Conservation (phyloP, 2,797 vertebrate genomes). For the Acomys russatus region DNA sequence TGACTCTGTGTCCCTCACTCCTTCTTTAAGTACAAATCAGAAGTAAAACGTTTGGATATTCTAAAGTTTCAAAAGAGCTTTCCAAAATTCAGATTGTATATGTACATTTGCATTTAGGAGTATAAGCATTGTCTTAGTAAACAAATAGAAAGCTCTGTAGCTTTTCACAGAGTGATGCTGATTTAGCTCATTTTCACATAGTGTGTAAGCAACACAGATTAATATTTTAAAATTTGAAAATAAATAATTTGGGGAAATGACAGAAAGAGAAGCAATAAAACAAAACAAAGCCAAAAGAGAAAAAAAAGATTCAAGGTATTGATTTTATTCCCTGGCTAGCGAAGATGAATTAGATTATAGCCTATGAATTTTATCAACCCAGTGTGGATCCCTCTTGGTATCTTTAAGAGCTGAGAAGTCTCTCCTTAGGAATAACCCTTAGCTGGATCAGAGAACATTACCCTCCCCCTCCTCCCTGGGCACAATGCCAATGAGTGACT, state of each 20-base stretch:
- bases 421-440: neutral
- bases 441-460: neutral
- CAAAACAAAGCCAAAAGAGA: neutral
- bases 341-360: constrained; percentile 8
- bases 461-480: neutral
- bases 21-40: constrained; percentile 61
- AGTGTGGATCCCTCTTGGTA: neutral
- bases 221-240: constrained; percentile 42
- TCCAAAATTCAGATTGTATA: neutral
- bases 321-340: neutral
- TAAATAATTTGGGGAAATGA: neutral
- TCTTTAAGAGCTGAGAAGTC: neutral
- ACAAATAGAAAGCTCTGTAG: neutral
- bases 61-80: constrained; percentile 13
- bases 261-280: neutral
- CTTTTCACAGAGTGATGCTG: neutral
- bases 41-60: constrained; percentile 44
- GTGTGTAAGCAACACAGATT: neutral
- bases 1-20: constrained; percentile 2
- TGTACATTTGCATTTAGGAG: neutral
- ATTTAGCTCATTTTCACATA: constrained; percentile 19
- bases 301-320: constrained; percentile 18
- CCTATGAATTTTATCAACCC: neutral
- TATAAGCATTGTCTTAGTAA: neutral
- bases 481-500: neutral